These are phyloP conservation scores for Eilema depressum DNA, from an alignment of 2,888 invertebrate genomes.

Conservation along the genomic window DNA sequence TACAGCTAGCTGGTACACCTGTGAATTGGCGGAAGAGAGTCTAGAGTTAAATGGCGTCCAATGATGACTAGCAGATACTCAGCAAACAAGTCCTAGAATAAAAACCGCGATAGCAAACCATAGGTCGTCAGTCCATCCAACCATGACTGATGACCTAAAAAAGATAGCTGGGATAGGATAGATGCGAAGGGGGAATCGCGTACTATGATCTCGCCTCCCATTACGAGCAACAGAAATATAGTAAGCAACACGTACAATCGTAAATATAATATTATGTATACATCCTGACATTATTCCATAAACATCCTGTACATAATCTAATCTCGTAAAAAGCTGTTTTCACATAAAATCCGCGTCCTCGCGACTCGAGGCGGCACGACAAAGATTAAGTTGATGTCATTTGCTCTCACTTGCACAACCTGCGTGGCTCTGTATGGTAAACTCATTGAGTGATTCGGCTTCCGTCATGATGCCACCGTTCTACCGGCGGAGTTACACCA, in stretches of 20 bases:
- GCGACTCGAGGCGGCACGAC: background rate
- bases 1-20: no score
- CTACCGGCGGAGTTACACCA: background rate
- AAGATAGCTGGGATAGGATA: background rate
- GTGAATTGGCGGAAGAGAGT: no score
- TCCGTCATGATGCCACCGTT: background rate
- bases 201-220: no score
- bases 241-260: background rate
- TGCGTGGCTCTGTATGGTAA: background rate
- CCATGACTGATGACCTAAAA: no score
- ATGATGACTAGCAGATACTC: no score
- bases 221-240: background rate
- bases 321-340: slow-evolving; percentile 2
- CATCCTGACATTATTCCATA: background rate
- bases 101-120: no score
- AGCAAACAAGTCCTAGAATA: no score
- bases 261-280: background rate
- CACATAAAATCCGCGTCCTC: background rate
- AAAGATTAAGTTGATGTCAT: slow-evolving; percentile 10
- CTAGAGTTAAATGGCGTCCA: no score
- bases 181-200: no score
- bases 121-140: no score
- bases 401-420: slow-evolving; percentile 1
- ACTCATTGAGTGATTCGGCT: background rate
- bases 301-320: slow-evolving; percentile 3